Percentiles rank a stretch among this genome's conserved stretches.
These are phyloP conservation scores for Pangasius mekongensis DNA, from an alignment of 2,797 vertebrate genomes.

Conservation along the genomic window DNA sequence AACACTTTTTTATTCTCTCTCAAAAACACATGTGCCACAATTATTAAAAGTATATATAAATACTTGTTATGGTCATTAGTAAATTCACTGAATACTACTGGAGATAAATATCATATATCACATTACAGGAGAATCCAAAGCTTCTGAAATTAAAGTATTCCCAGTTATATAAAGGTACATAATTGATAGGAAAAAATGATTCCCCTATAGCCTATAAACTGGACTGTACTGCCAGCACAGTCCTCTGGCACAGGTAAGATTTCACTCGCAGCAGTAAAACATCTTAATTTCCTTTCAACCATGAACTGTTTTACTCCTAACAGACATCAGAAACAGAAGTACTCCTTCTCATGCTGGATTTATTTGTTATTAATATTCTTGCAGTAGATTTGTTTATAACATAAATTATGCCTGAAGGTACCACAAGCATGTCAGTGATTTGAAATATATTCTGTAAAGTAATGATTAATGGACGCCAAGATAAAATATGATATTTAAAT, in stretches of 20 bases:
- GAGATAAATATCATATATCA: neutral
- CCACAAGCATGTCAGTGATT: neutral
- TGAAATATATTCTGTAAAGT: neutral
- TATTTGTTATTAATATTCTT: neutral
- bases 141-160: neutral
- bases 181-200: neutral
- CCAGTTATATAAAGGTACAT: neutral
- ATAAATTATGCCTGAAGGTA: neutral
- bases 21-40: neutral
- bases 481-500: neutral
- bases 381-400: neutral
- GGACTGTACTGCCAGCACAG: neutral
- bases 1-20: neutral
- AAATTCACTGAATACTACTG: neutral
- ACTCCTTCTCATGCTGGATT: neutral
- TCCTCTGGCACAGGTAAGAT: too few relatives aligned
- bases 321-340: neutral
- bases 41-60: neutral
- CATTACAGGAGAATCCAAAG: neutral
- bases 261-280: neutral
- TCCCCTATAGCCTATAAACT: neutral
- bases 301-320: conserved; percentile 1
- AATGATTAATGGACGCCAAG: neutral
- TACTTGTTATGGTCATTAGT: neutral
- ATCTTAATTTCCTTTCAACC: neutral